Evolutionary conservation across 2,113 vertebrate species (phyloP), one percentile per base, ranked within the genome.

Genomic region (Ochotona princeps): DNA sequence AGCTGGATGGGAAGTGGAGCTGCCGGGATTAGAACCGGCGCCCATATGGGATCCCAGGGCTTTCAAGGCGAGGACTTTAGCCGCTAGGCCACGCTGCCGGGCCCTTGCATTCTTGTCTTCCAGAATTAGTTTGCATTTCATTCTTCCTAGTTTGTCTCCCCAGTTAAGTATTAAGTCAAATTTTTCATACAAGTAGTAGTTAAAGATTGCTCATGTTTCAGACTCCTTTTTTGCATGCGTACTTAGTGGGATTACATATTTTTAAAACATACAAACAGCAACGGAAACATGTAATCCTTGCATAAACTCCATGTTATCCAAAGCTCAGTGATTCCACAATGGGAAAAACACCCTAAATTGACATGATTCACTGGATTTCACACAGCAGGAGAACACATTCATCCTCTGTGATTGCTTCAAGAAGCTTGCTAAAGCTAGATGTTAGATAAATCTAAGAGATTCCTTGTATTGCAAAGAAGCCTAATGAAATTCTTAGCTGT

Each of bases 401-500:
- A 85, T 89, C 28, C 32, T 83, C 66, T 87, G 12, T 32, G 84
- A 92, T 90, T 91, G 86, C 78, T 85, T 95, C 82, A 90, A 78
- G 82, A 93, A 28, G 69, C 88, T 93, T 90, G 57, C 69, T 66
- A 26, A 83, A 75, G 94, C 86, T 87, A 91, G 90, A 67, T 94
- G 66, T 95, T 90, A 91, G 7, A 90, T 88, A 92, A 96, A 96
- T 89, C 92, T 92, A 72, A 92, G 65, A 93, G 69, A 94, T 89
- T 95, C 83, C 83, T 94, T 51, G 83, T 93, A 94, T 83, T 91
- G 85, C 66, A 75, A 28, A 57, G 67, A 49, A 51, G 60, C 83
- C 89, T 94, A 87, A 95, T 94, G 60, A 93, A 94, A 96, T 96
- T 93, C 91, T 92, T 93, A 94, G 80, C 91, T 87, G 86, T 81